Percentiles rank a stretch among this genome's conserved stretches.
Evolutionary conservation across 2,113 vertebrate species (phyloP).

Genomic region (Laticauda colubrina): DNA sequence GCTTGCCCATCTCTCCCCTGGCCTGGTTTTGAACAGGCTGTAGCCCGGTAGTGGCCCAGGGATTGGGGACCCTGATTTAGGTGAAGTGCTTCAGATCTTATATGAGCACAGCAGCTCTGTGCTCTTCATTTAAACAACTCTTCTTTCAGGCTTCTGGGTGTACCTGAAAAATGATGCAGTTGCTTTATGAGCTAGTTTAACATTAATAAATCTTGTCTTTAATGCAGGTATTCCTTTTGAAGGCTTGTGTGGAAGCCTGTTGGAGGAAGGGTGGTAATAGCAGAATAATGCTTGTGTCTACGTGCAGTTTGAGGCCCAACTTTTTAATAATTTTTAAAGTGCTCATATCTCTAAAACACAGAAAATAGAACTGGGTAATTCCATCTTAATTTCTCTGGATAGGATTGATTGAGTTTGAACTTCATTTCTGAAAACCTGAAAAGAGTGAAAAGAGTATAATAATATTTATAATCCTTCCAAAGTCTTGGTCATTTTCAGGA

Average conservation of each 20-base stretch:
- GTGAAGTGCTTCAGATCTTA: not conserved
- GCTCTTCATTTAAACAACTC: not conserved
- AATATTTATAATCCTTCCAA: not conserved
- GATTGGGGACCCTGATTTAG: not conserved
- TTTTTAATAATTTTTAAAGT: not conserved
- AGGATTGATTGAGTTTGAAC: not conserved
- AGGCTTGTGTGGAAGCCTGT: not conserved
- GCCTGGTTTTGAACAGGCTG: not conserved
- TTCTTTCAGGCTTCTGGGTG: not conserved
- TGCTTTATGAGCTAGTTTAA: not conserved
- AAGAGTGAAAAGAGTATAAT: not conserved
- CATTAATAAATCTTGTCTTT: not conserved
- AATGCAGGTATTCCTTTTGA: not conserved
- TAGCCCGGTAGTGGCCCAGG: not conserved
- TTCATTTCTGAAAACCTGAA: conserved; percentile 14
- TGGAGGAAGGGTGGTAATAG: not conserved
- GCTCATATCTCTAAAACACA: not conserved
- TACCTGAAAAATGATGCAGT: not conserved
- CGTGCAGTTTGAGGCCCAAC: not conserved
- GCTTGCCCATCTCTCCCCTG: not conserved
- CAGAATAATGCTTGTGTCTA: not conserved
- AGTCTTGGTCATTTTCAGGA: not conserved
- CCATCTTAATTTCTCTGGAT: not conserved
- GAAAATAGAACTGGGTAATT: not conserved
- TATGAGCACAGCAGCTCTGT: not conserved